phyloP scores from a whole-genome alignment of 2,888 invertebrate genomes.

The Chalcis sispes region DNA sequence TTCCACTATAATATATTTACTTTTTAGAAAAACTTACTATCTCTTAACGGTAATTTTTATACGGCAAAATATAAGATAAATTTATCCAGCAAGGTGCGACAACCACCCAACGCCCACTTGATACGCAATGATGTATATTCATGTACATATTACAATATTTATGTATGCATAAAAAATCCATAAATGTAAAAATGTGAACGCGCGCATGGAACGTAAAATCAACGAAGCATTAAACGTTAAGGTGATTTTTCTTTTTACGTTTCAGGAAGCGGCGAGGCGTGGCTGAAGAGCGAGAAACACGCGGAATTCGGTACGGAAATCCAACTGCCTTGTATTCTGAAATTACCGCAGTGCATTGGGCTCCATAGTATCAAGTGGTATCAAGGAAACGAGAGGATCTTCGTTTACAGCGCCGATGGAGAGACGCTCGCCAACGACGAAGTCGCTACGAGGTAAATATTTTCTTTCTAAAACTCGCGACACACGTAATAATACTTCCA shows the following conservation, averaged over 20 bases:
- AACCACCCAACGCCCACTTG: too few relatives aligned
- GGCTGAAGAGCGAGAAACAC: constrained; percentile 75
- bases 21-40: too few relatives aligned
- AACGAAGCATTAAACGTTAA: constrained; percentile 35
- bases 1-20: too few relatives aligned
- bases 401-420: constrained; percentile 85
- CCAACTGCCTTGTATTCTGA: constrained; percentile 84
- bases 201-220: too few relatives aligned
- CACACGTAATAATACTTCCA: not conserved
- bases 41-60: too few relatives aligned
- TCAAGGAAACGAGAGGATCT: constrained; percentile 84
- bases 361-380: constrained; percentile 92
- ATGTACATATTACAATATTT: too few relatives aligned
- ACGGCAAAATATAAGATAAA: too few relatives aligned
- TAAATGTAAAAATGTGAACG: constrained; percentile 12
- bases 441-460: constrained; percentile 82
- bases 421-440: constrained; percentile 83
- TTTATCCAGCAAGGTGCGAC: too few relatives aligned
- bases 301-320: constrained; percentile 84
- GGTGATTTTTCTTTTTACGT: constrained; percentile 43
- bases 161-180: not conserved
- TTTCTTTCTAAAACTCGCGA: too few relatives aligned
- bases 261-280: constrained; percentile 72
- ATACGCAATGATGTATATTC: too few relatives aligned
- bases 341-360: constrained; percentile 84